A percentile compares a stretch with the other conserved stretches of the same genome.
These are phyloP conservation scores for Lipotes vexillifer DNA, from an alignment of 2,113 vertebrate species.

Conservation along the genomic window DNA sequence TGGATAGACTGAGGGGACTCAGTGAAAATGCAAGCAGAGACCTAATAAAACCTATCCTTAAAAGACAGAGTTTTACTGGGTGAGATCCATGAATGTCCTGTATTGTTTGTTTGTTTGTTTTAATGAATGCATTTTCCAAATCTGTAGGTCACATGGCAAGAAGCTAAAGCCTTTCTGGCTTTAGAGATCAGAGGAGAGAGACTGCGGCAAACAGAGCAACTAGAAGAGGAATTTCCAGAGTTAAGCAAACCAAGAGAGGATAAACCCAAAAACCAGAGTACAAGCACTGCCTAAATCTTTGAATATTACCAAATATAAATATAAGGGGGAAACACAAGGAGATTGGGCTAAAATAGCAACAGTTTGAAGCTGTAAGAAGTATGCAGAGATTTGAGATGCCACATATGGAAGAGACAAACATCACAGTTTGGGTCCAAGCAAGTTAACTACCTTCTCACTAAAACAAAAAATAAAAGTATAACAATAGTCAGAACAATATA, in stretches of 20 bases:
- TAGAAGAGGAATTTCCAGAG: not conserved
- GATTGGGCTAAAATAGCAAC: not conserved
- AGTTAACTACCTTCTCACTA: not conserved
- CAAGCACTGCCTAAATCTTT: not conserved
- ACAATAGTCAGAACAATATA: not conserved
- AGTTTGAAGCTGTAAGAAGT: not conserved
- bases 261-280: not conserved
- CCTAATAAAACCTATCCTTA: not conserved
- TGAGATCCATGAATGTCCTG: not conserved
- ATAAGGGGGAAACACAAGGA: not conserved
- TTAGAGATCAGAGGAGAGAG: not conserved
- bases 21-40: not conserved
- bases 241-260: not conserved
- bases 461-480: not conserved
- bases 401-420: not conserved
- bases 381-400: not conserved
- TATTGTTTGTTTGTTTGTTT: not conserved
- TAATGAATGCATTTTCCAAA: not conserved
- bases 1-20: not conserved
- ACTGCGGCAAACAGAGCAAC: not conserved
- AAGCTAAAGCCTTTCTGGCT: not conserved
- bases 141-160: not conserved
- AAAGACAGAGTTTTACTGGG: not conserved
- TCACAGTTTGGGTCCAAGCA: not conserved
- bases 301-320: not conserved